Evolutionary conservation across 1,140 invertebrate species (phyloP).

Genomic region (Microvelia longipes): DNA sequence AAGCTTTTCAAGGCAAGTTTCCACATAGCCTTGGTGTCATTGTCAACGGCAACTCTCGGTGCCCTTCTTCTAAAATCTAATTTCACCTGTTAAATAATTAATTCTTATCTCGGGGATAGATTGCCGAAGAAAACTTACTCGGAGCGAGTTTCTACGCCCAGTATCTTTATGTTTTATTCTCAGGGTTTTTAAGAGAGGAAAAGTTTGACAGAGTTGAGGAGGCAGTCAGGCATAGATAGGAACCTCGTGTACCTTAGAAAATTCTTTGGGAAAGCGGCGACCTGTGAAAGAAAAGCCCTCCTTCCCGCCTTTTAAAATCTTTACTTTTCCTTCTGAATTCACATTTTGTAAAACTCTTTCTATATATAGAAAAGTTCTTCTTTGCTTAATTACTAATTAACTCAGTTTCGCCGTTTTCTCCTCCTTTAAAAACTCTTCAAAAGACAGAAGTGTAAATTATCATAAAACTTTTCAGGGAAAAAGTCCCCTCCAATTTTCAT

Average conservation of each 20-base stretch:
- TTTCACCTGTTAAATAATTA: slow-evolving; percentile 4
- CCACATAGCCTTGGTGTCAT: background rate
- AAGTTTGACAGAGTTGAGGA: background rate
- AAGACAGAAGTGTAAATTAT: background rate
- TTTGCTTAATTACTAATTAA: background rate
- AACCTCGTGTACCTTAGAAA: background rate
- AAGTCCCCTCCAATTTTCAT: background rate
- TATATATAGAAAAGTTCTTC: no score
- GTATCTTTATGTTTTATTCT: background rate
- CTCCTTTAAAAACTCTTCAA: background rate
- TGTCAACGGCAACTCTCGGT: background rate
- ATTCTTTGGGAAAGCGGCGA: background rate
- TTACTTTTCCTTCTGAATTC: background rate
- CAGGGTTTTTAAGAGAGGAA: background rate
- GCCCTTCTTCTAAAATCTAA: slow-evolving; percentile 1
- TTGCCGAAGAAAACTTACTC: background rate
- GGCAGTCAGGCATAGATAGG: background rate
- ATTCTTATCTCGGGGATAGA: background rate
- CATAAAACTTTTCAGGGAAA: background rate
- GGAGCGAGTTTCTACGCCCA: background rate
- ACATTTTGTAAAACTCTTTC: background rate
- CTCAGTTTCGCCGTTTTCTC: background rate
- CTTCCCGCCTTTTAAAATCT: background rate
- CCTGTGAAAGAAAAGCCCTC: background rate
- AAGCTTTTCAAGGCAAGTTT: background rate